Base-by-base conservation (phyloP, 1,140 invertebrate genomes). In the Akabosia matsudoensis region DNA sequence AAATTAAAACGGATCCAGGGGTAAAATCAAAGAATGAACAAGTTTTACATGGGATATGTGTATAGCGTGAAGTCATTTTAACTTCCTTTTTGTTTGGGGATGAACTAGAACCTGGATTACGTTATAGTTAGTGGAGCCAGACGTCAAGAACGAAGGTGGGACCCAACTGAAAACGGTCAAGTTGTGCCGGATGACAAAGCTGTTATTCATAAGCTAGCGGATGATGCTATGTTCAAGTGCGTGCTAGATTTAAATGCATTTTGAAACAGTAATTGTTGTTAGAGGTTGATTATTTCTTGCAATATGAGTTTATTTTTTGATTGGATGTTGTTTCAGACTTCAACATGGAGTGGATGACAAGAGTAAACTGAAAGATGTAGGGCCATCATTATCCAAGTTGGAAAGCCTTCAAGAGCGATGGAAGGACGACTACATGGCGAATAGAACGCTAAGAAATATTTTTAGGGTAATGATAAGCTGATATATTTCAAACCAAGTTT, bases 81-180 rank as follows among this genome's bases (percentile, higher is more conserved):
- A 7, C 18, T 10, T 45, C 7, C 37, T 45, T 45, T n/a, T n/a
- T n/a, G n/a, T n/a, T n/a, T n/a, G n/a, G n/a, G n/a, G n/a, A n/a
- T n/a, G n/a, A n/a, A n/a, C n/a, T 83, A 97, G 93, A 99, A 99
- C 87, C 88, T 99, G 82, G 97, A 99, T 85, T 99, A 99, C 88
- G 90, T 95, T 1, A 95, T 99, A 74, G 88, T 98, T 0, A 93
- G 91, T 81, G 98, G 98, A 13, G 97, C 97, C 1, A 88, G 95
- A 82, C 86, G 98, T 18, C 97, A 99, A 86, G 97, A 99, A 85
- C 96, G 96, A 85, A 88, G 97, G 81, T 99, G 97, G 96, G 97
- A 99, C 87, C 96, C 97, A 0, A 91, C 90, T 70, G 91, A 97
- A 82, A 98, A 99, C 89, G 97, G 95, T 76, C 97, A 99, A 85